Base-by-base conservation (phyloP, 2,113 vertebrate species). In the Alouatta palliata region DNA sequence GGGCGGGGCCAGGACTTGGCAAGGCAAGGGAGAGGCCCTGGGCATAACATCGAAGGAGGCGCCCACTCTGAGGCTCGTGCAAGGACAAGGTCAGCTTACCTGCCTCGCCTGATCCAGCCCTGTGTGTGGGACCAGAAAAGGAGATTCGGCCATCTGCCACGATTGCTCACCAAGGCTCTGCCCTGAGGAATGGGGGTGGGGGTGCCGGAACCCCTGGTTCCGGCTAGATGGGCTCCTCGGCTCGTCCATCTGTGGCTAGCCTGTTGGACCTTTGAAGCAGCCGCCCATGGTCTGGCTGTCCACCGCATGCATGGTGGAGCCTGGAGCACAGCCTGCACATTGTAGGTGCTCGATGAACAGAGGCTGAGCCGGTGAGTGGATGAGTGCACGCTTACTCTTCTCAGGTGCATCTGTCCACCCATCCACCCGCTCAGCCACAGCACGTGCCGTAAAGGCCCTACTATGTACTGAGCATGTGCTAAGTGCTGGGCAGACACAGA, bases 31-130 rank as follows among this genome's bases (percentile, higher is more conserved):
- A 27, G 56, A 58, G 12, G 9, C 54, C 21, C 4, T 64, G 61
- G 17, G 27, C 19, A 13, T 7, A 11, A 19, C 68, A 6, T 13
- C 3, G 12, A 9, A 30, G 58, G 43, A 89, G 32, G 23, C 0
- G 0, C 13, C 66, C 14, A 21, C 30, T 54, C 27, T 25, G 9
- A 17, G 25, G 71, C 9, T n/a, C 30, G 43, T 1, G 47, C 6
- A 56, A 45, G 45, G 9, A 21, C 23, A 49, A 6, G 25, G 21
- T 5, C 2, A 5, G 54, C n/a, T 66, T 30, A 5, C 11, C 73
- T 49, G 47, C 84, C 80, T 95, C n/a, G 11, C 17, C 49, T 7
- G 3, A 54, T 17, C 68, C 0, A 0, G 47, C 3, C 25, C 61
- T 2, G 7, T 5, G 0, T 8, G 35, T 43, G 40, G 11, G 40